Evolutionary conservation across 2,797 vertebrate genomes (phyloP), one percentile per base, ranked within the genome.

Genomic region (Coreius guichenoti): DNA sequence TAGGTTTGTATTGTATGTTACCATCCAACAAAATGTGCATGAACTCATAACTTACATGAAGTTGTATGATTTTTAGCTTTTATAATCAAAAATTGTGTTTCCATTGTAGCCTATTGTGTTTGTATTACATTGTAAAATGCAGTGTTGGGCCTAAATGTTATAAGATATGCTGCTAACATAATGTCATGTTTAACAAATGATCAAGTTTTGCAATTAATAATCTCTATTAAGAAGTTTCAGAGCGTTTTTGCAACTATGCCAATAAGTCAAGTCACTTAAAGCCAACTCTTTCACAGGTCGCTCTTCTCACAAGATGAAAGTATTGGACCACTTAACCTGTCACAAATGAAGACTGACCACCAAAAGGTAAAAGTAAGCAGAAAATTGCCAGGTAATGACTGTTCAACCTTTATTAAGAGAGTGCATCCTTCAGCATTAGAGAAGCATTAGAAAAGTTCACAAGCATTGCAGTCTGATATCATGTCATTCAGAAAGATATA

Each of bases 281-380:
- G 36, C 33, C 8, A 72, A 70, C 21, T 26, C 12, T 63, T 80
- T 45, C 61, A 67, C 70, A 13, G 1, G 49, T 77, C 12, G 26
- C 33, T 33, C 68, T 36, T 21, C 29, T 61, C n/a, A 49, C 58
- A 16, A 69, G 82, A 86, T 88, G 58, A 88, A 85, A 86, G 80
- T 26, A 51, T 16, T 29, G 23, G 54, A 67, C 63, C 58, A 58
- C 23, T 70, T 51, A 73, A 73, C 68, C 73, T 85, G 58, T 68
- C 56, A 83, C 68, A 80, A 51, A 58, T 70, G 56, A 88, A 83
- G 73, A 33, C 56, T 87, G 83, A 79, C 61, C 80, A 83, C 63
- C 58, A 84, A 79, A 80, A 82, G 83, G 75, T 88, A 86, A 88
- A 90, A 87, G 84, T 85, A 80, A 83, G 68, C 63, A 68, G 72